Percentiles rank a stretch among this genome's conserved stretches.
These are phyloP conservation scores for Muricea muricata DNA, from an alignment of 92 coral and sea anemone genomes.

Conservation along the genomic window DNA sequence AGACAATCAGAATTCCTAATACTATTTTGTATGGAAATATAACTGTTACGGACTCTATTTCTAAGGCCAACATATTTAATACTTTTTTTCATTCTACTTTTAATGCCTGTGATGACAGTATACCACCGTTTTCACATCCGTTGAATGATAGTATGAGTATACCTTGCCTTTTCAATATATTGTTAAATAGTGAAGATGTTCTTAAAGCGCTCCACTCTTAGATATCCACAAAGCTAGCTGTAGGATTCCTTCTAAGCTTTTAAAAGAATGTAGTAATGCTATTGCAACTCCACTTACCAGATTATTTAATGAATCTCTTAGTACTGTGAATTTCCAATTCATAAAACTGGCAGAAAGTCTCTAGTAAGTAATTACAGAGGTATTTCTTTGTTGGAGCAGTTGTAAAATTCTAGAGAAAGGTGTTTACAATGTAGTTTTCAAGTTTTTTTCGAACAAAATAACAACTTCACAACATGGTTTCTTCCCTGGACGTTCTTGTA, in stretches of 20 bases:
- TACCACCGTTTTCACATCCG: slow-evolving; percentile 6
- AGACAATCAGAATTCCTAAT: slow-evolving; percentile 53
- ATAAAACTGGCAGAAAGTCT: background rate
- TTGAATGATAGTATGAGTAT: background rate
- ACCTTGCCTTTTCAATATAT: slow-evolving; percentile 12
- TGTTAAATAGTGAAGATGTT: background rate
- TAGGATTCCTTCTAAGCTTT: slow-evolving; percentile 26
- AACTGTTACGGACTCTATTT: slow-evolving; percentile 23
- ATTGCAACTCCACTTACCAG: slow-evolving; percentile 6
- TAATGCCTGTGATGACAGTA: slow-evolving; percentile 4
- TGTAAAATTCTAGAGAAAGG: background rate
- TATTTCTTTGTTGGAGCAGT: background rate
- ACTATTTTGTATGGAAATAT: slow-evolving; percentile 28
- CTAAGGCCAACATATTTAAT: slow-evolving; percentile 55
- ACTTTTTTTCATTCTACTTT: slow-evolving; percentile 49
- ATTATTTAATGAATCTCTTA: slow-evolving; percentile 12
- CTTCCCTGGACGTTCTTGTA: background rate
- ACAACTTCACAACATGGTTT: background rate
- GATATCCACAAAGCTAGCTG: slow-evolving; percentile 24
- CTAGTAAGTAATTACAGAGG: background rate
- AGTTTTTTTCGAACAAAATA: background rate
- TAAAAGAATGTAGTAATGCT: background rate
- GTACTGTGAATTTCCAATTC: slow-evolving; percentile 7
- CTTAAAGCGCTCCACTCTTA: slow-evolving; percentile 15
- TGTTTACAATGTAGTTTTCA: background rate